Evolutionary conservation across 2,797 vertebrate species (phyloP).

Genomic region (Telmatherina bonti): DNA sequence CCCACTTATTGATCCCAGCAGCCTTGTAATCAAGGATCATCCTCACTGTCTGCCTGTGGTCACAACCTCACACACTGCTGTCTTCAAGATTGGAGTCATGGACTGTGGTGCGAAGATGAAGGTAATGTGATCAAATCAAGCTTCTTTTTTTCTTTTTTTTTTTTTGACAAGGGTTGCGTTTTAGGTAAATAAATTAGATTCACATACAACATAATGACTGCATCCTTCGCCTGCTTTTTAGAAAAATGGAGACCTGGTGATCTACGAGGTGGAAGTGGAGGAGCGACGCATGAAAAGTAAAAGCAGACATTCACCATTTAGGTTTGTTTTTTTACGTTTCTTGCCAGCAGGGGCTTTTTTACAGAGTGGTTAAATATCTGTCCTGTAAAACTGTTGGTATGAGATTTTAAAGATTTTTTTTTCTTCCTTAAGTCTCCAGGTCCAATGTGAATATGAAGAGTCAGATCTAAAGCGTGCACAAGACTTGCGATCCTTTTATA

Average conservation of each 20-base stretch:
- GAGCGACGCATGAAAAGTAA: conserved; percentile 14
- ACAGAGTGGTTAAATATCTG: neutral
- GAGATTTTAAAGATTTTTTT: neutral
- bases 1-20: conserved; percentile 44
- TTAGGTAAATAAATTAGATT: neutral
- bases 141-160: too few relatives aligned
- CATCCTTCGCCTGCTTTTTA: conserved; percentile 18
- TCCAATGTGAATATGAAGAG: conserved; percentile 69
- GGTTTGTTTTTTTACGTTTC: conserved; percentile 39
- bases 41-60: conserved; percentile 66
- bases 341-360: neutral
- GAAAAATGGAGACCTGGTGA: conserved; percentile 52
- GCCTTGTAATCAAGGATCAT: conserved; percentile 65
- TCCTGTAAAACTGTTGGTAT: neutral
- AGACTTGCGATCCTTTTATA: conserved; percentile 34
- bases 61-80: conserved; percentile 54
- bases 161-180: too few relatives aligned
- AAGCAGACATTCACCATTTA: conserved; percentile 43
- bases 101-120: conserved; percentile 73
- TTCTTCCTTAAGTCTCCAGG: conserved; percentile 76
- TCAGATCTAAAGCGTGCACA: conserved; percentile 47
- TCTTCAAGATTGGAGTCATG: conserved; percentile 75
- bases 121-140: conserved; percentile 36
- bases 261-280: conserved; percentile 74
- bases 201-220: neutral